Conservation (phyloP, 1,140 invertebrate species). For the Drosophila mauritiana region DNA sequence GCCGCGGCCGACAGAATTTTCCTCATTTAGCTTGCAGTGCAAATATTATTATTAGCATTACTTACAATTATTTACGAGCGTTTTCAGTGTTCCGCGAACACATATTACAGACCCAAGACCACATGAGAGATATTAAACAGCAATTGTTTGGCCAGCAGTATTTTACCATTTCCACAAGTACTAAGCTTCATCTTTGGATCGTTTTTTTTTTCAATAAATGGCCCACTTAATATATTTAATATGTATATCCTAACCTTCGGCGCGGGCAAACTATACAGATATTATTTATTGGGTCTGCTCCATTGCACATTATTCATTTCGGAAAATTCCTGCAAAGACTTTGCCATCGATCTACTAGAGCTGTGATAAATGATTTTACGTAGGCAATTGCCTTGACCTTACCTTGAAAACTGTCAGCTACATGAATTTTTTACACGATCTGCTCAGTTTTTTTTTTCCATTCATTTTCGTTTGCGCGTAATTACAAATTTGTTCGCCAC, state of each 20-base stretch:
- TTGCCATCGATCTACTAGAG: conserved; percentile 5
- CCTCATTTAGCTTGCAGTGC: conserved; percentile 7
- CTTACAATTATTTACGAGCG: conserved; percentile 62
- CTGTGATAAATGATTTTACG: conserved; percentile 68
- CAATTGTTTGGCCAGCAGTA: conserved; percentile 40
- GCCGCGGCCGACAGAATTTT: not conserved
- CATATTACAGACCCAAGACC: conserved; percentile 19
- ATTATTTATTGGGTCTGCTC: conserved; percentile 44
- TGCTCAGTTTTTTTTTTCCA: conserved; percentile 21
- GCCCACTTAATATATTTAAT: conserved; percentile 41
- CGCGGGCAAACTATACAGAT: conserved; percentile 28
- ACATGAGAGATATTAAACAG: conserved; percentile 63
- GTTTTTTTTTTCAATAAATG: conserved; percentile 13
- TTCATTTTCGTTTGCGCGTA: conserved; percentile 52
- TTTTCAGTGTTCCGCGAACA: conserved; percentile 27
- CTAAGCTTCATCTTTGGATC: not conserved
- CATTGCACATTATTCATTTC: conserved; percentile 33
- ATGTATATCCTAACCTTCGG: conserved; percentile 23
- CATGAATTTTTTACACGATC: conserved; percentile 52
- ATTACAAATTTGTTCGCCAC: conserved; percentile 58
- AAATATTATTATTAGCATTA: conserved; percentile 65
- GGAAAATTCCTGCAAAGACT: conserved; percentile 21
- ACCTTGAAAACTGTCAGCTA: conserved; percentile 67
- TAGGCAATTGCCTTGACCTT: conserved; percentile 71
- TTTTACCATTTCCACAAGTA: conserved; percentile 32